Evolutionary conservation across 1,140 invertebrate species (phyloP).

Genomic region (Brachionus manjavacas): DNA sequence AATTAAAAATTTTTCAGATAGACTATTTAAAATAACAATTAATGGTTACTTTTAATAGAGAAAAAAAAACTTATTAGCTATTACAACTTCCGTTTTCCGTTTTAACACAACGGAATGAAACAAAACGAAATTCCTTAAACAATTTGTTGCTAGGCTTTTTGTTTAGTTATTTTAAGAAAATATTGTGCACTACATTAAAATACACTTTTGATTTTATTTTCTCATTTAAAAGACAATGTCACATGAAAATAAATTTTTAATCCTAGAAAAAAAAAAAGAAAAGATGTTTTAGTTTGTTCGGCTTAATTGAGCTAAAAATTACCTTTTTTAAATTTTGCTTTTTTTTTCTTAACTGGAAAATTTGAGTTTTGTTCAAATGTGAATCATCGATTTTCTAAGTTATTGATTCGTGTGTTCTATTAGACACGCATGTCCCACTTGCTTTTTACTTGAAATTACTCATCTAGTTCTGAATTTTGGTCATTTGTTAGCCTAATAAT

Average conservation of each 20-base stretch:
- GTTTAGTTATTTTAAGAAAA: neutral
- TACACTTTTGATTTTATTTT: too few species aligned
- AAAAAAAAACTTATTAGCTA: neutral
- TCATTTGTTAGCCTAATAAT: neutral
- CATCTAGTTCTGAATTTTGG: neutral
- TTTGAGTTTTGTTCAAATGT: too few species aligned
- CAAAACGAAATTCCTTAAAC: neutral
- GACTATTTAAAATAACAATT: neutral
- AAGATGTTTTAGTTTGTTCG: too few species aligned
- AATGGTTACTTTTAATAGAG: neutral
- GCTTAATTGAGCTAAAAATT: too few species aligned
- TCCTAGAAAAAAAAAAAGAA: too few species aligned
- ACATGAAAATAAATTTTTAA: too few species aligned
- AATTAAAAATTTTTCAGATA: too few species aligned
- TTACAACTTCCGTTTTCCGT: constrained; percentile 21
- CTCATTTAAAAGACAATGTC: too few species aligned
- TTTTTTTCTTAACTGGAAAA: neutral
- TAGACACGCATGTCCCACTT: neutral
- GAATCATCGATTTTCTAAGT: neutral
- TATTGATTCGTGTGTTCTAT: neutral
- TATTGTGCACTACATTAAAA: too few species aligned
- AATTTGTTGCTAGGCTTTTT: neutral
- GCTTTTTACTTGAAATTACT: neutral
- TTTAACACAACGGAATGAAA: neutral
- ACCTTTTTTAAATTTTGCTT: neutral